These are phyloP conservation scores for Emydoidea blandingii DNA, from an alignment of 2,797 vertebrate genomes.

Conservation along the genomic window DNA sequence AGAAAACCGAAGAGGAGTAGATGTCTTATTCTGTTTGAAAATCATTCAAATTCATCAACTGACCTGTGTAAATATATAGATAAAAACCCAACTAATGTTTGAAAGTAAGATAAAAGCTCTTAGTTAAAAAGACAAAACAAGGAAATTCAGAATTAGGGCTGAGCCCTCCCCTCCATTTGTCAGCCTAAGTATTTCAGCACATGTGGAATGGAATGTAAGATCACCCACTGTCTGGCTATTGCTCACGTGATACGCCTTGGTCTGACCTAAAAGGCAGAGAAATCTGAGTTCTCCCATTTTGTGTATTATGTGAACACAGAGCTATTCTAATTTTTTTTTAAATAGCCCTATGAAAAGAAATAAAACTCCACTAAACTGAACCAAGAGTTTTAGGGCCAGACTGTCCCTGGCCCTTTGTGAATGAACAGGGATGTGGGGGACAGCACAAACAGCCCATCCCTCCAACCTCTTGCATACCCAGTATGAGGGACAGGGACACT, in stretches of 20 bases:
- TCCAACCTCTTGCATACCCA: neutral
- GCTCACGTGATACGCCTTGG: neutral
- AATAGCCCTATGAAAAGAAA: accelerated
- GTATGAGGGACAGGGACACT: neutral
- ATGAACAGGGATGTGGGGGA: neutral
- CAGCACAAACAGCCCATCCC: neutral
- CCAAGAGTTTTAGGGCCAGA: neutral
- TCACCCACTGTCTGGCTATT: accelerated
- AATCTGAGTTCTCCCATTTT: neutral
- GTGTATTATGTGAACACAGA: neutral
- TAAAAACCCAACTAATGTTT: neutral
- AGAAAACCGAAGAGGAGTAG: neutral
- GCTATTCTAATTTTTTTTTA: neutral
- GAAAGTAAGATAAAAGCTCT: neutral
- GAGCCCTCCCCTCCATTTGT: neutral
- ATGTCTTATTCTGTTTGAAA: slow-evolving; percentile 1
- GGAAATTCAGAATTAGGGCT: neutral
- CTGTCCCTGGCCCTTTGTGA: neutral
- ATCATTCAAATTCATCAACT: slow-evolving; percentile 19
- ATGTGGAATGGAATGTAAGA: neutral
- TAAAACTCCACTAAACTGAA: neutral
- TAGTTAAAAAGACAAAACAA: neutral
- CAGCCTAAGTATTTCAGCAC: neutral
- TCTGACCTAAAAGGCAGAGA: neutral
- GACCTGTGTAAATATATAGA: neutral